phyloP scores from a whole-genome alignment of 23 tunicate species.

The Trididemnum clinides region DNA sequence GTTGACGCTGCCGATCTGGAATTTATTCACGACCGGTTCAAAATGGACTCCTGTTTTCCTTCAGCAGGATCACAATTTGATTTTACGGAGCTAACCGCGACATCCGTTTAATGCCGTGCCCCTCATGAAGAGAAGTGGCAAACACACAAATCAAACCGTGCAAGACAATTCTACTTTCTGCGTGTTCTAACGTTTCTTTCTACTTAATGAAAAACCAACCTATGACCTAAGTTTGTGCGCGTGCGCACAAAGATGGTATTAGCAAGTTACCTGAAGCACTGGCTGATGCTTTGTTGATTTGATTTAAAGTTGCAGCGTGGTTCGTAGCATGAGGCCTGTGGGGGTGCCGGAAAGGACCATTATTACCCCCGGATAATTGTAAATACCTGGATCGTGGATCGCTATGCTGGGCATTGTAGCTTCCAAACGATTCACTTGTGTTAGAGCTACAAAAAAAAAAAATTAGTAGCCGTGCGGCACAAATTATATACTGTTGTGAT shows the following conservation, averaged over 20 bases:
- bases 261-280: slow-evolving; percentile 63
- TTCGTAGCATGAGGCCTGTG: slow-evolving; percentile 31
- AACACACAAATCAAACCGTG: too few species aligned
- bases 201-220: too few species aligned
- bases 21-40: too few species aligned
- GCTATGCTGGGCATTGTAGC: background rate
- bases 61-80: too few species aligned
- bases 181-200: too few species aligned
- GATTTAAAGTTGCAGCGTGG: slow-evolving; percentile 76
- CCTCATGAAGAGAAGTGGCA: too few species aligned
- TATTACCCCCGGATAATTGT: slow-evolving; percentile 44
- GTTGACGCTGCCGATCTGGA: too few species aligned
- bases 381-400: slow-evolving; percentile 6
- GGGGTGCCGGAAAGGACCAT: slow-evolving; percentile 41
- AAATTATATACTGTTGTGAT: too few species aligned
- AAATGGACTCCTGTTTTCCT: too few species aligned
- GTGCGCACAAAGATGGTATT: background rate
- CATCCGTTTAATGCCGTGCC: too few species aligned
- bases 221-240: background rate
- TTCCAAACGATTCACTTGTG: background rate
- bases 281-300: slow-evolving; percentile 77
- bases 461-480: background rate
- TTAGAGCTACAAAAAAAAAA: slow-evolving; percentile 1
- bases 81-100: too few species aligned
- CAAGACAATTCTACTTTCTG: too few species aligned